Base-by-base conservation (phyloP, 2,113 vertebrate genomes). In the Athene cunicularia region DNA sequence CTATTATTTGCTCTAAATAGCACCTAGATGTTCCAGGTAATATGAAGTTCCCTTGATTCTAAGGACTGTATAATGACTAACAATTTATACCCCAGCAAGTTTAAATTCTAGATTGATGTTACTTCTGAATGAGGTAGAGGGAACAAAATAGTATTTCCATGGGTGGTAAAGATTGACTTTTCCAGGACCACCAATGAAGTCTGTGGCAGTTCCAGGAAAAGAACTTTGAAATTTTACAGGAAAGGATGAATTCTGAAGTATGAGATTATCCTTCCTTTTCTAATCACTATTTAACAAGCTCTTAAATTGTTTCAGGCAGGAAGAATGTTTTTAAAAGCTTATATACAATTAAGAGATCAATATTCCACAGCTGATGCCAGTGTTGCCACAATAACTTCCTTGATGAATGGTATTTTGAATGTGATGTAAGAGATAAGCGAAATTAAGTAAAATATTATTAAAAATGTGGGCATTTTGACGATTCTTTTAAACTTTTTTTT, bases 41-140 rank as follows among this genome's bases (percentile, higher is more conserved):
- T 0, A 58, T 11, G 32, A 71, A 53, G 28, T 20, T 47, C 39
- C 30, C 35, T 12, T 35, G 14, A 59, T 43, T 50, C 33, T n/a
- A 64, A 73, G 32, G 19, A n/a, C 23, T 55, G 35, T 30, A 18
- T 30, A 74, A 24, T 28, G 47, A 71, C 4, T 52, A 62, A 28
- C 13, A 56, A 33, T 45, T 30, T 66, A 45, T 23, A 64, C 8
- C 18, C 10, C 17, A 50, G 27, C 2, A 60, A 66, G 30, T 27
- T 83, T 73, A 43, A 88, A 68, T 33, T 70, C 16, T 27, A 53
- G 53, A 41, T 16, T 30, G 41, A 63, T 81, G 7, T 58, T 47
- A 35, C 58, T 56, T 91, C 50, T 2, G 3, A 80, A 39, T 0
- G 4, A 56, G 49, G 55, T 5, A 0, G 12, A 82, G 59, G 17